Evolutionary conservation across 2,888 invertebrate genomes (phyloP).

Genomic region (Chaitophorus viminalis): DNA sequence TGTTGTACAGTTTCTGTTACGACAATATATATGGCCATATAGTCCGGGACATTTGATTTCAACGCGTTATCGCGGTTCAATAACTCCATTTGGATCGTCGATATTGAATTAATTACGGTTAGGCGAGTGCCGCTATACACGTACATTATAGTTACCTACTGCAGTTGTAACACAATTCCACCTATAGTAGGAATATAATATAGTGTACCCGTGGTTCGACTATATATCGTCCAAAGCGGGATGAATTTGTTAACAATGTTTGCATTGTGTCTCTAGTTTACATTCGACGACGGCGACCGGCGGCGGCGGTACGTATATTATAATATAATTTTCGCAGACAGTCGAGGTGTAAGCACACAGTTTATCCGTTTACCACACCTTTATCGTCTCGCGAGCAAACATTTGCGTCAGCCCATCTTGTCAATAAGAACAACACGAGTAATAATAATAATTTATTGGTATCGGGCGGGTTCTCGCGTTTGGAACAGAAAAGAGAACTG

Average conservation of each 20-base stretch:
- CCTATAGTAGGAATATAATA: no score
- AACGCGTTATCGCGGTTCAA: background rate
- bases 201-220: background rate
- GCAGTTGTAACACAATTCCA: no score
- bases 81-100: slow-evolving; percentile 6
- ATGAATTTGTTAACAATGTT: slow-evolving; percentile 2
- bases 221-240: background rate
- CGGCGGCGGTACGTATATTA: no score
- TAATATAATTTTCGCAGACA: background rate
- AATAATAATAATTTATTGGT: no score
- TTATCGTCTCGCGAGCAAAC: background rate
- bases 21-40: background rate
- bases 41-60: background rate
- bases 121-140: background rate
- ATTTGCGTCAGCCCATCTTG: no score
- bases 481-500: no score
- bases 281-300: background rate
- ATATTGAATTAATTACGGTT: slow-evolving; percentile 1
- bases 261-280: background rate
- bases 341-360: background rate
- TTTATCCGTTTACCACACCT: background rate
- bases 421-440: no score
- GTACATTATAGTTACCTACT: no score
- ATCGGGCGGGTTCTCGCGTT: no score
- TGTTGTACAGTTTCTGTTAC: background rate